Evolutionary conservation across 1,140 invertebrate species (phyloP).

Genomic region (Zaprionus inermis): DNA sequence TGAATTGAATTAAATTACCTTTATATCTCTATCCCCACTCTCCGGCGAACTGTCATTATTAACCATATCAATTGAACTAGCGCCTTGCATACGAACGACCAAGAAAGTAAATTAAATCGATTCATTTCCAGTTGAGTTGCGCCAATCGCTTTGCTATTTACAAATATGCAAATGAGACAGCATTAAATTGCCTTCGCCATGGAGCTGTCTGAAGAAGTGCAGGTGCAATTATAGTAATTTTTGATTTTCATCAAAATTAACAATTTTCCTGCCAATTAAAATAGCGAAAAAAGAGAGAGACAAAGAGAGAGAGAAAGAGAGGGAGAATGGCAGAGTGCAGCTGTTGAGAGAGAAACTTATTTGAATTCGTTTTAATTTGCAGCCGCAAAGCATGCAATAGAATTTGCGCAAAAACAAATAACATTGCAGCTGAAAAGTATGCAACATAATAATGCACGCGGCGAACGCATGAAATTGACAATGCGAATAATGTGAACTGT

Average conservation of each 20-base stretch:
- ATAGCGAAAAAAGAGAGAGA: not conserved
- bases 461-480: not conserved
- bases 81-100: too few species aligned
- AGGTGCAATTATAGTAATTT: too few species aligned
- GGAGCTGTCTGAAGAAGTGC: not conserved
- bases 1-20: too few species aligned
- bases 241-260: too few species aligned
- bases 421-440: not conserved
- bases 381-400: conserved; percentile 15
- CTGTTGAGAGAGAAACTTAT: not conserved
- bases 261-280: not conserved
- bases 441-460: not conserved
- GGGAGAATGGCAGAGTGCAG: too few species aligned
- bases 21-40: too few species aligned
- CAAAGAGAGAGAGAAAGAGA: not conserved
- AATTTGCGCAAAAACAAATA: not conserved
- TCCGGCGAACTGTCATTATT: too few species aligned
- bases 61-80: too few species aligned
- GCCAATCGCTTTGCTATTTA: not conserved
- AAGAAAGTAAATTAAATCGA: not conserved
- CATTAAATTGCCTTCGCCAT: not conserved
- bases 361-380: conserved; percentile 2
- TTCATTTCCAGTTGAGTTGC: not conserved
- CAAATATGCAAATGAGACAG: not conserved
- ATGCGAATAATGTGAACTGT: conserved; percentile 12